Percentiles rank a stretch among this genome's conserved stretches.
These are phyloP conservation scores for Cephus cinctus DNA, from an alignment of 1,140 invertebrate genomes.

Conservation along the genomic window DNA sequence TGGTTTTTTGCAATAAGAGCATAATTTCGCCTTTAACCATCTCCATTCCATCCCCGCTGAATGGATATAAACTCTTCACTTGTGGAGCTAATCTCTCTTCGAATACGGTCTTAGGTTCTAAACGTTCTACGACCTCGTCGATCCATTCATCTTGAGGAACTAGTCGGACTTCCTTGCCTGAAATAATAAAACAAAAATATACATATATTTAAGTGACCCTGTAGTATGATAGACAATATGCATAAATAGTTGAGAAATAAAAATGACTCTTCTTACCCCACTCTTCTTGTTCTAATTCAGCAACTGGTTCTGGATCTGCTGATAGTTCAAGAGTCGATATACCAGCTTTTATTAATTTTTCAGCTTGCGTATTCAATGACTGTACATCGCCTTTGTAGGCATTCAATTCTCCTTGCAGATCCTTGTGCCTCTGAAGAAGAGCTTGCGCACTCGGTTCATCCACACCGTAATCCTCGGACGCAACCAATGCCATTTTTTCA, in stretches of 20 bases:
- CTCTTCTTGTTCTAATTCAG: slow-evolving; percentile 70
- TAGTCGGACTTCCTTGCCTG: slow-evolving; percentile 67
- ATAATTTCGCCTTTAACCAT: slow-evolving; percentile 87
- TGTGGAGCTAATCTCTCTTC: slow-evolving; percentile 88
- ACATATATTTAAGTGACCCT: no score
- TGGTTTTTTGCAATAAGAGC: slow-evolving; percentile 92
- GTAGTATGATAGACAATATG: no score
- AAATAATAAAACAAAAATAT: slow-evolving; percentile 5
- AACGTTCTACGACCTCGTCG: slow-evolving; percentile 82
- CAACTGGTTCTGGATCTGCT: slow-evolving; percentile 64
- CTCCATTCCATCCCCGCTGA: slow-evolving; percentile 90
- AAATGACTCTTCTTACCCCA: slow-evolving; percentile 56
- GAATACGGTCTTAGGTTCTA: slow-evolving; percentile 80
- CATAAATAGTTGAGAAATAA: not conserved
- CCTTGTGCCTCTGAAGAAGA: slow-evolving; percentile 80
- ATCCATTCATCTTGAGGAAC: slow-evolving; percentile 90
- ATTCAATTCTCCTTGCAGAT: slow-evolving; percentile 87
- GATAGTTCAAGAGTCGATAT: slow-evolving; percentile 74
- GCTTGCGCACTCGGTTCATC: slow-evolving; percentile 89
- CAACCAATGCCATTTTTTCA: slow-evolving; percentile 86
- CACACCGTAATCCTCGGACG: slow-evolving; percentile 83
- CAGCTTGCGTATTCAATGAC: slow-evolving; percentile 81
- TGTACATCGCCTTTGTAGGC: slow-evolving; percentile 89
- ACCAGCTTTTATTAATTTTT: slow-evolving; percentile 75
- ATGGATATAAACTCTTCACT: slow-evolving; percentile 86